phyloP scores from a whole-genome alignment of 2,888 invertebrate species.

The Tiliacea aurago region DNA sequence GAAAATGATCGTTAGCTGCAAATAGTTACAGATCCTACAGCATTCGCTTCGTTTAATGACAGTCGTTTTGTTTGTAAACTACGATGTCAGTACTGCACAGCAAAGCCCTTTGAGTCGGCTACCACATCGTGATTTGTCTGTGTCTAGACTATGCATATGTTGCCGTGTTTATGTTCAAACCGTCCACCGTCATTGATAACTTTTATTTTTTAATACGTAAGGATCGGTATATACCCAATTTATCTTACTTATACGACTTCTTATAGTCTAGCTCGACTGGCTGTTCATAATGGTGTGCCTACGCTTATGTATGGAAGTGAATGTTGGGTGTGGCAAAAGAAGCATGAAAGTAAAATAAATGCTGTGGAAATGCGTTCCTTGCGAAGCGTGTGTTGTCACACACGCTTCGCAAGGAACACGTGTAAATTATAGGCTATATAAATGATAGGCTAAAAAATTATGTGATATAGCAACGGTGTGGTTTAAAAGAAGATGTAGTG shows the following conservation, averaged over 20 bases:
- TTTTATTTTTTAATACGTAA: neutral
- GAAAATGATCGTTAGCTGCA: constrained; percentile 9
- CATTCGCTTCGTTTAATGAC: constrained; percentile 30
- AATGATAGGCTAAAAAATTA: no score
- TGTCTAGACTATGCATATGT: constrained; percentile 4
- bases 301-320: no score
- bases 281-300: no score
- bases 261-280: neutral
- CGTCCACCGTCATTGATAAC: neutral
- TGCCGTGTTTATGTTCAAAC: constrained; percentile 5
- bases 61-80: constrained; percentile 35
- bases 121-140: constrained; percentile 26
- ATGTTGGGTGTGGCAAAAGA: no score
- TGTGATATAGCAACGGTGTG: no score
- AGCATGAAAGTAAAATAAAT: no score
- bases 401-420: no score
- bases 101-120: constrained; percentile 42
- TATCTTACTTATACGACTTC: neutral
- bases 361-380: no score
- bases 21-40: constrained; percentile 1
- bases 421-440: no score
- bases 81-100: constrained; percentile 22
- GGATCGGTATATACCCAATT: neutral
- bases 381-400: no score
- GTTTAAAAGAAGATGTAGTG: no score